Base-by-base conservation (phyloP, 2,888 invertebrate genomes). In the Temnothorax unifasciatus region DNA sequence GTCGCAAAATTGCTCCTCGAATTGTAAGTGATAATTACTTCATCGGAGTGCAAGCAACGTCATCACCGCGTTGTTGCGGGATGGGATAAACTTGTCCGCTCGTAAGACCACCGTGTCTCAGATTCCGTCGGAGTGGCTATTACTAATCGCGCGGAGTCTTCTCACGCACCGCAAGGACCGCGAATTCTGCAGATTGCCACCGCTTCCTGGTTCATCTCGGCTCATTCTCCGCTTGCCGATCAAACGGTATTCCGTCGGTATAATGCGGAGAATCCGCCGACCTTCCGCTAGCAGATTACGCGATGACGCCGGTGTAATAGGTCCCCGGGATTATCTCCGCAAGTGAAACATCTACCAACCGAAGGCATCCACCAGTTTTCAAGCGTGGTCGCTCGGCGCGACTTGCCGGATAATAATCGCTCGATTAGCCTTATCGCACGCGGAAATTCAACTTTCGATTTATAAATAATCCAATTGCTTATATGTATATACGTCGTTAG, bases 91-190 rank as follows among this genome's bases (percentile, higher is more conserved):
- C 61, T 64, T 52, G 82, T 61, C 77, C 64, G 61, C 54, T 64
- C 54, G 74, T 71, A 79, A 82, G 82, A 81, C 59, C 63, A 66
- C 64, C 85, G 68, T 34, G 83, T 90, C 86, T 90, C 76, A 85
- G 89, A 90, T 90, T 89, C 86, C 86, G 86, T 47, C 86, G 85
- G 79, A 76, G 52, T 73, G 82, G 59, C 85, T 86, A 90, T 90
- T 89, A 88, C 90, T 73, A 82, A 85, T 87, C 82, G 59, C 47
- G 61, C 75, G 34, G 84, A 83, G 59, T 63, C 89, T 90, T 90
- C 90, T 90, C 90, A 90, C 90, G 90, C 90, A 90, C 85, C 89
- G 88, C 88, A 86, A 88, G 90, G 90, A 90, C 90, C 89, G 90
- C 90, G 90, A 89, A 90, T 90, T 90, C 90, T 89, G 85, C 88